phyloP scores from a whole-genome alignment of 1,140 invertebrate species.

The Bilobella aurantiaca region DNA sequence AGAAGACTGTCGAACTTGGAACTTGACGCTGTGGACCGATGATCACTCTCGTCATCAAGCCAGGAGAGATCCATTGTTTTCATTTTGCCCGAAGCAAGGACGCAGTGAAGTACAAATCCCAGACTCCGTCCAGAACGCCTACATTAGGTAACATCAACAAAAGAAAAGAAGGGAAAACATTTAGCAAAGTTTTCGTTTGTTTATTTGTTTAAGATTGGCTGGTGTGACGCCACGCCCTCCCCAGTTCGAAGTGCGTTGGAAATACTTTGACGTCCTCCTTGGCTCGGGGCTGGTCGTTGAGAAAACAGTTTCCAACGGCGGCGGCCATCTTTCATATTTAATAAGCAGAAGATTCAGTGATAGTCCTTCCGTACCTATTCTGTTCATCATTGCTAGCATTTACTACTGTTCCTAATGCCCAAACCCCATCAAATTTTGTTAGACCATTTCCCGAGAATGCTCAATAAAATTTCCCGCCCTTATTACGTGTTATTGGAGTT shows the following conservation, averaged over 20 bases:
- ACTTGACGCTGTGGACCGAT: slow-evolving; percentile 30
- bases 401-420: neutral
- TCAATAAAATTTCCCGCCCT: neutral
- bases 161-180: neutral
- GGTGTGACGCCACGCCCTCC: slow-evolving; percentile 30
- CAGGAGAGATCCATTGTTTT: slow-evolving; percentile 11
- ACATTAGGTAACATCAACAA: slow-evolving; percentile 25
- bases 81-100: slow-evolving; percentile 30
- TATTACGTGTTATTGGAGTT: neutral
- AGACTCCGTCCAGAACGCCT: slow-evolving; percentile 29
- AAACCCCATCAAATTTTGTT: neutral
- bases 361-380: neutral
- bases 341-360: neutral
- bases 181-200: neutral
- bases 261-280: slow-evolving; percentile 28
- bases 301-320: slow-evolving; percentile 6
- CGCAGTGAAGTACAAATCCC: slow-evolving; percentile 30
- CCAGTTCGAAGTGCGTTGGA: slow-evolving; percentile 34
- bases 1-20: slow-evolving; percentile 34
- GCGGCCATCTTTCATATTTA: neutral
- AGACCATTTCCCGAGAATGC: neutral
- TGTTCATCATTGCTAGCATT: neutral
- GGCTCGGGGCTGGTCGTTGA: slow-evolving; percentile 16
- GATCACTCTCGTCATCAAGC: slow-evolving; percentile 5
- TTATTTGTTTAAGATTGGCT: slow-evolving; percentile 19